Percentiles rank a stretch among this genome's conserved stretches.
Conservation (phyloP, 2,113 vertebrate genomes). For the Speoplatyrhinus poulsoni region DNA sequence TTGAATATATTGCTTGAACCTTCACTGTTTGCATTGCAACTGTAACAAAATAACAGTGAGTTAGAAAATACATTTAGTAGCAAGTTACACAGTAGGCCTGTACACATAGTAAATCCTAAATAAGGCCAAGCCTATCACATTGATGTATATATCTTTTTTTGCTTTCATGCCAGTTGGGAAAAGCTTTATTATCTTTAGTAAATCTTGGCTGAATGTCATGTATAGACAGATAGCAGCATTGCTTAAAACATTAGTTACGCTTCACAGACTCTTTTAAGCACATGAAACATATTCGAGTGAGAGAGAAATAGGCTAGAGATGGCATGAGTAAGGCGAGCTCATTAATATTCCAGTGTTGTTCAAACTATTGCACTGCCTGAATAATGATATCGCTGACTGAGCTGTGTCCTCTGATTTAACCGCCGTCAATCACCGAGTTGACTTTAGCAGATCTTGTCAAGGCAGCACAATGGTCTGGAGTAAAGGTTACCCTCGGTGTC, state of each 20-base stretch:
- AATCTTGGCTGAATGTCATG: constrained; percentile 12
- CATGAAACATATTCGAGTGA: not conserved
- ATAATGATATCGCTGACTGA: constrained; percentile 40
- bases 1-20: constrained; percentile 50
- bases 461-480: constrained; percentile 2
- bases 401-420: constrained; percentile 37
- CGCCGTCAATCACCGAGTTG: constrained; percentile 27
- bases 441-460: constrained; percentile 24
- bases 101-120: not conserved
- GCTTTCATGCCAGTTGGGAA: not conserved
- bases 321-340: constrained; percentile 5
- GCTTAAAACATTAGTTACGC: not conserved
- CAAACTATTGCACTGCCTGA: constrained; percentile 24
- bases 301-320: constrained; percentile 1
- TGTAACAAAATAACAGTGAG: constrained; percentile 43
- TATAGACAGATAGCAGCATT: not conserved
- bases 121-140: not conserved
- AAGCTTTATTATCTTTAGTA: not conserved
- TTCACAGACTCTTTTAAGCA: constrained; percentile 7
- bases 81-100: not conserved
- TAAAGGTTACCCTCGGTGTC: constrained; percentile 37
- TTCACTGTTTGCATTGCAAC: constrained; percentile 51
- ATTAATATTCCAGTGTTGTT: constrained; percentile 41
- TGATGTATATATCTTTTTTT: constrained; percentile 6
- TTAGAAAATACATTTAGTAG: constrained; percentile 21